These are phyloP conservation scores for Agrotis clavis DNA, from an alignment of 2,888 invertebrate species.

Conservation along the genomic window DNA sequence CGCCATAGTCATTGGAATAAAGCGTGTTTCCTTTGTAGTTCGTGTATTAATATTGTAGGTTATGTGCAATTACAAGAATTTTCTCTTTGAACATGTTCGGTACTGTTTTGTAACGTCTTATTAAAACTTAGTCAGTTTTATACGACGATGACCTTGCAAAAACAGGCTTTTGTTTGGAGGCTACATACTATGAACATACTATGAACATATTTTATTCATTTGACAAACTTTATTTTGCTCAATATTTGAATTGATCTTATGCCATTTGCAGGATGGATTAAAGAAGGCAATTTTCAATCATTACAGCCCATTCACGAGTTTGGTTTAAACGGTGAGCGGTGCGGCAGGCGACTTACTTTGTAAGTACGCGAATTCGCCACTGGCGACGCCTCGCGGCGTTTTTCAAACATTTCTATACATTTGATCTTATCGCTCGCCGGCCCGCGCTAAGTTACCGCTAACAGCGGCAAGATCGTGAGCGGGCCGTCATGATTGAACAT, in stretches of 20 bases:
- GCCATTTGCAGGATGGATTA: neutral
- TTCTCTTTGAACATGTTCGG: constrained; percentile 9
- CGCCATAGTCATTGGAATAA: constrained; percentile 70
- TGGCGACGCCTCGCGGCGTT: too few relatives aligned
- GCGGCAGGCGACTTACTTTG: too few relatives aligned
- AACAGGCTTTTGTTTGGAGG: constrained; percentile 3
- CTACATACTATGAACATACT: neutral
- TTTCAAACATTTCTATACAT: too few relatives aligned
- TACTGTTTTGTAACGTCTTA: constrained; percentile 36
- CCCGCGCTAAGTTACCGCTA: too few relatives aligned
- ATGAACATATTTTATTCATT: constrained; percentile 8
- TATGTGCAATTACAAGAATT: constrained; percentile 45
- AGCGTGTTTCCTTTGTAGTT: constrained; percentile 50
- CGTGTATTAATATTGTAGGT: constrained; percentile 50
- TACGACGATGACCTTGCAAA: constrained; percentile 33
- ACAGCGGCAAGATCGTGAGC: too few relatives aligned
- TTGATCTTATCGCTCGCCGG: too few relatives aligned
- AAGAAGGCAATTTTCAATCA: neutral
- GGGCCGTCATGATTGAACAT: too few relatives aligned
- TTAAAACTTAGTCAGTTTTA: constrained; percentile 23
- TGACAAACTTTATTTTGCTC: neutral
- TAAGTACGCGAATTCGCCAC: too few relatives aligned
- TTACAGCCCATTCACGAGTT: too few relatives aligned
- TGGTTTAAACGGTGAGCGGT: too few relatives aligned
- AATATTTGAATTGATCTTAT: neutral